Evolutionary conservation across 2,113 vertebrate genomes (phyloP).

Genomic region (Elachura formosa): DNA sequence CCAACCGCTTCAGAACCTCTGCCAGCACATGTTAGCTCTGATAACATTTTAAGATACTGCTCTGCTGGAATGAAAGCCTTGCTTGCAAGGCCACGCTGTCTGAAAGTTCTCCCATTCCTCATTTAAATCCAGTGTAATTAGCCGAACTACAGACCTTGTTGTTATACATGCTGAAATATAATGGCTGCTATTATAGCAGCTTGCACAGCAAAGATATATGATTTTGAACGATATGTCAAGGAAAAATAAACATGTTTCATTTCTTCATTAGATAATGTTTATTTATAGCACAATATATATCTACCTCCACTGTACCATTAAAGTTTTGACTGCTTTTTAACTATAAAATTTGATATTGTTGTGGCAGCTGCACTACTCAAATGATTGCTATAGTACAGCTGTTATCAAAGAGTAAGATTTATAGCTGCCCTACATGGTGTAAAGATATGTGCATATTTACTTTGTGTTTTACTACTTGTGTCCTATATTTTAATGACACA

Average conservation of each 20-base stretch:
- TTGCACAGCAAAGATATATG: constrained; percentile 65
- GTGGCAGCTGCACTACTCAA: constrained; percentile 76
- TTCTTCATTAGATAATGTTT: constrained; percentile 80
- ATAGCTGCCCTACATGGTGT: constrained; percentile 66
- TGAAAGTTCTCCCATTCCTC: constrained; percentile 47
- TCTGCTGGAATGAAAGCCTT: neutral
- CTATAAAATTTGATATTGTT: constrained; percentile 80
- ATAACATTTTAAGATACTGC: constrained; percentile 27
- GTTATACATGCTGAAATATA: constrained; percentile 57
- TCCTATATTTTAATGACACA: constrained; percentile 75
- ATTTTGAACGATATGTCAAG: constrained; percentile 59
- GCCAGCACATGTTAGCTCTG: neutral
- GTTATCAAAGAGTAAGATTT: constrained; percentile 76
- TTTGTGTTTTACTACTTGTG: constrained; percentile 72
- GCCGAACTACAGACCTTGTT: constrained; percentile 53
- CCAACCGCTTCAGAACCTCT: constrained; percentile 8
- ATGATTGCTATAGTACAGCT: constrained; percentile 76
- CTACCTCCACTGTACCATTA: constrained; percentile 75
- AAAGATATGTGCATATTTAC: constrained; percentile 79
- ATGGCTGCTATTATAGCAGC: constrained; percentile 69
- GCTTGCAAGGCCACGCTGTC: neutral
- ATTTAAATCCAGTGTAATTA: constrained; percentile 65
- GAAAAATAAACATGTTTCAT: constrained; percentile 73
- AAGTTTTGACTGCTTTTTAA: constrained; percentile 80
- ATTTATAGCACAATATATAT: constrained; percentile 76